Conservation (phyloP, 2,888 invertebrate species). For the Carcina quercana region DNA sequence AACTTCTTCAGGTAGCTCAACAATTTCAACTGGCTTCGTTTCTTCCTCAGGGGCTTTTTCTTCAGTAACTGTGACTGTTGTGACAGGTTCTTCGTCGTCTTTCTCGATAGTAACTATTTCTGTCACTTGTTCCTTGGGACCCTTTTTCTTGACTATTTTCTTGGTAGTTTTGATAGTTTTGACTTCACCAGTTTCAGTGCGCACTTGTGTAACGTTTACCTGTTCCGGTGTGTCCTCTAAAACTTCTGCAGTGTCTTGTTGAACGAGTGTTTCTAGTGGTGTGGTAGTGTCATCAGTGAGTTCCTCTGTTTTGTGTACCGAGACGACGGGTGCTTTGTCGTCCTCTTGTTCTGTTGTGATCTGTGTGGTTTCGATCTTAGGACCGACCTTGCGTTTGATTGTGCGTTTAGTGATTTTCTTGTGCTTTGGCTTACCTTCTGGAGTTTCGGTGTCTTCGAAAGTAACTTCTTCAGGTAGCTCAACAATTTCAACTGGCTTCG, state of each 20-base stretch:
- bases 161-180: slow-evolving; percentile 27
- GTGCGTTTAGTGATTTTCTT: slow-evolving; percentile 27
- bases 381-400: slow-evolving; percentile 28
- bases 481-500: slow-evolving; percentile 30
- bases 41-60: slow-evolving; percentile 31
- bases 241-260: slow-evolving; percentile 26
- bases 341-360: slow-evolving; percentile 26
- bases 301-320: slow-evolving; percentile 26
- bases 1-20: slow-evolving; percentile 21
- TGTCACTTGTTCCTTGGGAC: slow-evolving; percentile 36
- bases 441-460: slow-evolving; percentile 19
- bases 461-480: slow-evolving; percentile 25
- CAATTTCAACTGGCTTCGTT: slow-evolving; percentile 17
- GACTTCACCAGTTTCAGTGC: slow-evolving; percentile 18
- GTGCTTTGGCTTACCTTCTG: slow-evolving; percentile 26
- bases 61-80: slow-evolving; percentile 12
- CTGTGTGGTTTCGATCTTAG: slow-evolving; percentile 21
- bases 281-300: slow-evolving; percentile 6
- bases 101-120: slow-evolving; percentile 38
- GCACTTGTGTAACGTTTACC: slow-evolving; percentile 21
- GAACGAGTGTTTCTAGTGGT: slow-evolving; percentile 15
- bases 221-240: slow-evolving; percentile 20
- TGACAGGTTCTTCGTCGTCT: slow-evolving; percentile 23
- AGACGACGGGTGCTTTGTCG: slow-evolving; percentile 26
- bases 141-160: slow-evolving; percentile 32